Evolutionary conservation across 2,797 vertebrate species (phyloP).

Genomic region (Enteromius fasciolatus): DNA sequence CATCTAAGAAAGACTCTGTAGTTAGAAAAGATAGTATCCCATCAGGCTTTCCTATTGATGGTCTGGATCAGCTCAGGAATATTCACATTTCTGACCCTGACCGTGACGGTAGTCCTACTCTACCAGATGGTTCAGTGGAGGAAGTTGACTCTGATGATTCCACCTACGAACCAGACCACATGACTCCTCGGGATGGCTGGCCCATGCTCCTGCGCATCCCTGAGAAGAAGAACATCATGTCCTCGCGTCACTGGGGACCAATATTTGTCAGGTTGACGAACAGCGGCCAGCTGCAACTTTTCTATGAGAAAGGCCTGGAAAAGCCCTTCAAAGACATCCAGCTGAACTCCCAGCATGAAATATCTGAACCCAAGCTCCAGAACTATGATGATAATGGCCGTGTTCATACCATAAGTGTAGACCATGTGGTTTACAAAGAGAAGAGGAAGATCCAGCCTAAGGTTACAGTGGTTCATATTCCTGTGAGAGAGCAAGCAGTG

Average conservation of each 20-base stretch:
- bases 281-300: slow-evolving; percentile 79
- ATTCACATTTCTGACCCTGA: slow-evolving; percentile 83
- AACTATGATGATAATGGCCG: slow-evolving; percentile 85
- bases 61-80: slow-evolving; percentile 81
- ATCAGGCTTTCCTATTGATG: slow-evolving; percentile 67
- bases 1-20: slow-evolving; percentile 73
- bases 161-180: slow-evolving; percentile 65
- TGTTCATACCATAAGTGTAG: slow-evolving; percentile 85
- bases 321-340: slow-evolving; percentile 87
- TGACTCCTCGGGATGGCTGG: slow-evolving; percentile 82
- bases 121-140: slow-evolving; percentile 77
- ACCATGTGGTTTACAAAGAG: slow-evolving; percentile 84
- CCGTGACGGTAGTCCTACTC: slow-evolving; percentile 54
- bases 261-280: slow-evolving; percentile 83
- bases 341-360: slow-evolving; percentile 81
- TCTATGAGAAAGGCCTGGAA: slow-evolving; percentile 87
- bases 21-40: slow-evolving; percentile 70
- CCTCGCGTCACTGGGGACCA: slow-evolving; percentile 90
- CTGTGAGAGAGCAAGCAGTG: slow-evolving; percentile 83
- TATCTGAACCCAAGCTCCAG: slow-evolving; percentile 86
- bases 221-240: slow-evolving; percentile 93
- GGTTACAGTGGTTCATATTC: slow-evolving; percentile 79
- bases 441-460: slow-evolving; percentile 88
- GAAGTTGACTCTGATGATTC: slow-evolving; percentile 62
- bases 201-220: slow-evolving; percentile 90